A percentile compares a stretch with the other conserved stretches of the same genome.
Evolutionary conservation across 2,888 invertebrate species (phyloP).

Genomic region (Chymomyza caudatula): DNA sequence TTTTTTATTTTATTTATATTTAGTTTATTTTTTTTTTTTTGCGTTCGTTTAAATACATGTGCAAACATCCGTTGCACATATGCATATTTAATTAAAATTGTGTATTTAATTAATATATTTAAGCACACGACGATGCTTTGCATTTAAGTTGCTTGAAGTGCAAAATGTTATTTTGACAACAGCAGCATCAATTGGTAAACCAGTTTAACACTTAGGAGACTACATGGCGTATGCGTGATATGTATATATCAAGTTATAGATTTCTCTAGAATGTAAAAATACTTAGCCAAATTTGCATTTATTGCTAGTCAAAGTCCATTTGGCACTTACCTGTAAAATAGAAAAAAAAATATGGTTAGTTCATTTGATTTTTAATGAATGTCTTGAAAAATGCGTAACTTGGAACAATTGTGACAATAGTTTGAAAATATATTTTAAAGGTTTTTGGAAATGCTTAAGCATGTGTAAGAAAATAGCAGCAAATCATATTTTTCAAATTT

Average conservation of each 20-base stretch:
- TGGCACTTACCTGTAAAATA: slow-evolving; percentile 36
- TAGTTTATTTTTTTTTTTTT: slow-evolving; percentile 14
- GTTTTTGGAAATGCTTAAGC: no score
- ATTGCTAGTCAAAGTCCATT: background rate
- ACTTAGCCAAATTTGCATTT: slow-evolving; percentile 25
- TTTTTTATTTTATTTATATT: slow-evolving; percentile 42
- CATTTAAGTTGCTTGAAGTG: background rate
- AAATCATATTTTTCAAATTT: no score
- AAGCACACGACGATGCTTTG: background rate
- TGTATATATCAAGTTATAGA: background rate
- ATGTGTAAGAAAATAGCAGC: no score
- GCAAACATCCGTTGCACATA: slow-evolving; percentile 43
- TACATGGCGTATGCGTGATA: slow-evolving; percentile 28
- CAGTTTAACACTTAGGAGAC: background rate
- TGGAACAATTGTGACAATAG: background rate
- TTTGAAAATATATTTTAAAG: no score
- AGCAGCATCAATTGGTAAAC: background rate
- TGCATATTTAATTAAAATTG: slow-evolving; percentile 33
- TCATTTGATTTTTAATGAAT: background rate
- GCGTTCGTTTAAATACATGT: slow-evolving; percentile 4
- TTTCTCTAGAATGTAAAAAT: slow-evolving; percentile 10
- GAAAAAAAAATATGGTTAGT: background rate
- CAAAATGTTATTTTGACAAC: slow-evolving; percentile 1
- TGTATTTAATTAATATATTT: slow-evolving; percentile 39
- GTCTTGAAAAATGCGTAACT: background rate